These are phyloP conservation scores for Forbesichthys papilliferus DNA, from an alignment of 2,113 vertebrate genomes.

Conservation along the genomic window DNA sequence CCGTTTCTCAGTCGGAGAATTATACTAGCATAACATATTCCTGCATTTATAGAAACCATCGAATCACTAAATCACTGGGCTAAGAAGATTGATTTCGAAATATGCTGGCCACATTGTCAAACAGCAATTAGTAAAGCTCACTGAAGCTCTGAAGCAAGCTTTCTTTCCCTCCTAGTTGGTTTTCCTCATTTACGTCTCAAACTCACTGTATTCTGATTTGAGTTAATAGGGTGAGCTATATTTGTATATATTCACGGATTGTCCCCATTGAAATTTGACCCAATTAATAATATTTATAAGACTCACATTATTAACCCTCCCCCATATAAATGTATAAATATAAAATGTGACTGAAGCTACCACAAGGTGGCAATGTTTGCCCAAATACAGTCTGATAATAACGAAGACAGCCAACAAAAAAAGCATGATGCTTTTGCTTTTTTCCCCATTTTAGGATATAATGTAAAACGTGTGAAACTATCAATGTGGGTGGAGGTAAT, in stretches of 20 bases:
- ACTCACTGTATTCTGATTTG: slow-evolving; percentile 3
- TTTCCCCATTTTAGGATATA: slow-evolving; percentile 15
- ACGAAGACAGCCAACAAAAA: slow-evolving; percentile 68
- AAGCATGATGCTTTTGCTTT: slow-evolving; percentile 48
- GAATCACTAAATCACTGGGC: neutral
- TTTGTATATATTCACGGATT: slow-evolving; percentile 29
- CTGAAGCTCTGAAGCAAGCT: no score
- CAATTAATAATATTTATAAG: slow-evolving; percentile 62
- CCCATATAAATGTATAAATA: slow-evolving; percentile 47
- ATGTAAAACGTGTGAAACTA: slow-evolving; percentile 32
- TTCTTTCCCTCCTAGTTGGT: neutral
- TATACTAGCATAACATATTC: neutral
- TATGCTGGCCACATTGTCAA: no score
- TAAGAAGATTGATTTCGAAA: no score
- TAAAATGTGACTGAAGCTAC: slow-evolving; percentile 61
- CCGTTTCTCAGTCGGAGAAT: slow-evolving; percentile 20
- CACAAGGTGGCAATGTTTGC: slow-evolving; percentile 98
- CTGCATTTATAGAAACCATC: neutral
- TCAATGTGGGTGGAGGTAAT: slow-evolving; percentile 30
- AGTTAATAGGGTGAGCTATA: slow-evolving; percentile 23
- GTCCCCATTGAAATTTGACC: slow-evolving; percentile 41
- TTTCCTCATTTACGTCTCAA: neutral
- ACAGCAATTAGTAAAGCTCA: no score
- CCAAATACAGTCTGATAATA: slow-evolving; percentile 77
- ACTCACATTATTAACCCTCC: slow-evolving; percentile 54